These are phyloP conservation scores for Deroplatys truncata DNA, from an alignment of 2,888 invertebrate genomes.

Conservation along the genomic window DNA sequence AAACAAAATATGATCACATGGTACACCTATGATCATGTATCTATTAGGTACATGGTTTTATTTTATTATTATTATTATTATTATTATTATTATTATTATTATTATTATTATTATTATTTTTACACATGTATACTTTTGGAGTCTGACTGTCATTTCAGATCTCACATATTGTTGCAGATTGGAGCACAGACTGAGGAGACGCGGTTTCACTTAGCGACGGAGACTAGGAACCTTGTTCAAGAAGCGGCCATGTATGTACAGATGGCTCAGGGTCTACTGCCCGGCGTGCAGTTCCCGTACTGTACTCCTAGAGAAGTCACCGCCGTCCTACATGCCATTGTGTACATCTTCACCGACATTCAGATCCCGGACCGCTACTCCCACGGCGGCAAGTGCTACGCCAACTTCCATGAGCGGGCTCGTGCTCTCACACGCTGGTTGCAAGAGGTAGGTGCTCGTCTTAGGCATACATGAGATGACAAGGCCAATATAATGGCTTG, in stretches of 20 bases:
- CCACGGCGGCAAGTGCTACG: constrained; percentile 36
- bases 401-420: constrained; percentile 37
- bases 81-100: too few relatives aligned
- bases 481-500: too few relatives aligned
- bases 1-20: too few relatives aligned
- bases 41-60: too few relatives aligned
- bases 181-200: constrained; percentile 27
- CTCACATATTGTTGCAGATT: not conserved
- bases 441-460: constrained; percentile 34
- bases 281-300: constrained; percentile 38
- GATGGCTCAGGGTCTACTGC: constrained; percentile 36
- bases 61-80: too few relatives aligned
- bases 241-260: constrained; percentile 37
- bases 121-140: too few relatives aligned
- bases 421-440: constrained; percentile 37
- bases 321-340: constrained; percentile 37
- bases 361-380: constrained; percentile 37
- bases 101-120: too few relatives aligned
- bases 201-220: constrained; percentile 35
- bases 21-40: too few relatives aligned
- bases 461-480: too few relatives aligned
- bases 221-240: constrained; percentile 37
- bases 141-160: too few relatives aligned
- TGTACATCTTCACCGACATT: constrained; percentile 39
- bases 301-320: constrained; percentile 38